Evolutionary conservation across 2,888 invertebrate genomes (phyloP), one percentile per base, ranked within the genome.

Genomic region (Choreutis nemorana): DNA sequence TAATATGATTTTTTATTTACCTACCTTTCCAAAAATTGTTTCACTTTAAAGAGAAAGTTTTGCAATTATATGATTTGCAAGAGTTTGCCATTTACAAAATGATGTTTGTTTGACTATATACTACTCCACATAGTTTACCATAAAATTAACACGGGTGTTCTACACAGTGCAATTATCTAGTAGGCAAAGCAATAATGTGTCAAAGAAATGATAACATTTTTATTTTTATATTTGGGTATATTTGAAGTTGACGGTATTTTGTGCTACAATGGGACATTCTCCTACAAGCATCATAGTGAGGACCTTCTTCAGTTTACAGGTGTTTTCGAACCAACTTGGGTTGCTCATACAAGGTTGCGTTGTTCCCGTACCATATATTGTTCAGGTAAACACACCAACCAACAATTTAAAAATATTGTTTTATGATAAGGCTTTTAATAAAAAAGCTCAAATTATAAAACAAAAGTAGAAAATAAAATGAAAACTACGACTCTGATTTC

Each of bases 251-350:
- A 29, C 20, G 34, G 51, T 10, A 38, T 73, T 21, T 35, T 73
- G 10, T 78, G 77, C 39, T 73, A 60, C 34, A 75, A 78, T 37
- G 70, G 73, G 2, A 70, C 73, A 3, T 52, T 67, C 34, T 51
- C 51, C 3, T 44, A 50, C 31, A 44, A 36, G 29, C 35, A 40
- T n/a, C 50, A 51, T 32, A 63, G 62, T n/a, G 53, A 58, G 9
- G 77, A 78, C 40, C 73, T 72, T 20, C 34, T 75, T 13, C 23
- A 37, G 1, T 39, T 32, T 10, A 41, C 34, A 21, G 48, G 46
- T 23, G 23, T 52, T 26, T 61, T 60, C 27, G 35, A 30, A 1
- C 42, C 43, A 4, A 41, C 35, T 28, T 36, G 34, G 12, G 39
- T 25, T 31, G 31, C 31, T 11, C 28, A 48, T 4, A 44, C 55